Base-by-base conservation (phyloP, 2,797 vertebrate species). In the Protosalanx chinensis region DNA sequence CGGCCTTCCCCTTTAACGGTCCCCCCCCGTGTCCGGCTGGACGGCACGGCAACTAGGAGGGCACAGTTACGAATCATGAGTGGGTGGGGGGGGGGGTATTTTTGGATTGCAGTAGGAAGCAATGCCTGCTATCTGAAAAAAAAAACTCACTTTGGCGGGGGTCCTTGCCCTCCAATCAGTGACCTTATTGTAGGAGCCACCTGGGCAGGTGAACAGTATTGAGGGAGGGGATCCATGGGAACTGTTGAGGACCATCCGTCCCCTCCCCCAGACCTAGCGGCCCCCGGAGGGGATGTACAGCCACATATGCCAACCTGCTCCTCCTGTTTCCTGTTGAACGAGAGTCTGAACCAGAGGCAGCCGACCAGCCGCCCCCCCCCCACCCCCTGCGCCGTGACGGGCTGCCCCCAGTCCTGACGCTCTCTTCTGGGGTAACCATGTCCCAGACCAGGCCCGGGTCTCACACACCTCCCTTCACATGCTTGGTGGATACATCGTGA, bases 141-240 rank as follows among this genome's bases (percentile, higher is more conserved):
- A 91, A 87, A 82, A 77, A 82, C 85, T 85, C 68, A 88, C 88
- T 88, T 85, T 85, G 76, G 86, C 85, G 80, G 18, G 8, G 18
- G 81, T 76, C 80, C 78, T 58, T 37, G 64, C 83, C 76, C 81
- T 82, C 79, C 80, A 80, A 72, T 86, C 83, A 79, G 77, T 64
- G 73, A 67, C 66, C 71, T 71, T 81, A 60, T 37, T 78, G 61
- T 75, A 16, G 29, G 16, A 16, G 8, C 29, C 65, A 8, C 49
- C 27, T 29, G 12, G n/a, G 41, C 51, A 56, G 51, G 51, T 56
- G 51, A 56, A 16, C 51, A 56, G 51, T 67, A 58, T 70, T 71
- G 62, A 73, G n/a, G 8, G 41, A 53, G 33, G 32, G 64, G 68
- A 65, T 69, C 23, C 23, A 64, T 56, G 18, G 51, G 18, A 16